Conservation (phyloP, 2,888 invertebrate species). For the Ennomos fuscantarius region DNA sequence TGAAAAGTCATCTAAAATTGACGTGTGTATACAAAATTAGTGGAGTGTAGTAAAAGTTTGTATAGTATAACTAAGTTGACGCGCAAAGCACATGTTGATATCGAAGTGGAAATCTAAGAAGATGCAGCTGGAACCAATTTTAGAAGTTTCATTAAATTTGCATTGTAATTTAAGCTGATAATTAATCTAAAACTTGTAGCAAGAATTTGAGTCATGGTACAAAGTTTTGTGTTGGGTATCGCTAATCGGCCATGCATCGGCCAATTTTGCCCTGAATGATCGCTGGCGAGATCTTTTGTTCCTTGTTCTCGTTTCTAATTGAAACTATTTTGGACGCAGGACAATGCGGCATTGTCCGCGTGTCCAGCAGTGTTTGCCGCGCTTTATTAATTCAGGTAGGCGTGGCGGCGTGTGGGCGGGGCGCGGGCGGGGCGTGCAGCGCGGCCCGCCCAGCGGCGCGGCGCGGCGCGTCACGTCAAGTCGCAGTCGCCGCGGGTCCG, state of each 20-base stretch:
- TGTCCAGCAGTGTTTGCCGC: constrained; percentile 83
- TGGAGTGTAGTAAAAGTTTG: too few relatives aligned
- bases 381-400: constrained; percentile 83
- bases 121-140: too few relatives aligned
- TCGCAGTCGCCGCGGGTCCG: constrained; percentile 42
- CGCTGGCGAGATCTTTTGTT: constrained; percentile 75
- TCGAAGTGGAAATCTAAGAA: too few relatives aligned
- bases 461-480: constrained; percentile 64
- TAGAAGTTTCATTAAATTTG: too few relatives aligned
- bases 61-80: too few relatives aligned
- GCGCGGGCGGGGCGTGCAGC: constrained; percentile 57
- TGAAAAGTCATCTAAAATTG: too few relatives aligned
- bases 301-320: constrained; percentile 80
- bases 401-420: constrained; percentile 71
- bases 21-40: too few relatives aligned
- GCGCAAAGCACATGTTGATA: too few relatives aligned
- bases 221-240: constrained; percentile 52
- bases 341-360: constrained; percentile 84
- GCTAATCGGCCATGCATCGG: constrained; percentile 71
- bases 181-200: constrained; percentile 10
- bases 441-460: constrained; percentile 55
- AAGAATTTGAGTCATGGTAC: constrained; percentile 20
- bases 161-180: too few relatives aligned
- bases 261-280: constrained; percentile 77
- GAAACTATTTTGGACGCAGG: constrained; percentile 84